These are phyloP conservation scores for Drosophila ezoana DNA, from an alignment of 2,888 invertebrate species.

Conservation along the genomic window DNA sequence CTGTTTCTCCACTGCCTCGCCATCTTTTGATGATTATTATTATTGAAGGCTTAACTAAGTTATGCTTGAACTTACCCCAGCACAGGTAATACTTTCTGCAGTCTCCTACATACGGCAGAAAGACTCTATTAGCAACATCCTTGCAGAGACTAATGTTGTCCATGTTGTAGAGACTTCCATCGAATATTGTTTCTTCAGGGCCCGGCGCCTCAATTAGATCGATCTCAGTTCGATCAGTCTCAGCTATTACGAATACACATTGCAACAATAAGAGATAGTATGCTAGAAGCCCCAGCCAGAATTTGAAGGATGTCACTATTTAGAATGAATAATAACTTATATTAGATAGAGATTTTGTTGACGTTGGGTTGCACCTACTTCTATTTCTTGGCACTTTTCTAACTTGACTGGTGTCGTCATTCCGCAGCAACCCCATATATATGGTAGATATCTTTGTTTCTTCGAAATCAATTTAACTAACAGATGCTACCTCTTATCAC, in stretches of 20 bases:
- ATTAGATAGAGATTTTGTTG: not conserved
- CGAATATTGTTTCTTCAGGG: not conserved
- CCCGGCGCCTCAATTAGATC: conserved; percentile 9
- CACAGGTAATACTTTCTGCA: conserved; percentile 76
- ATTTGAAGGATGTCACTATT: conserved; percentile 34
- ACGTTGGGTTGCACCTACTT: conserved; percentile 21
- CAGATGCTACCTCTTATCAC: conserved; percentile 26
- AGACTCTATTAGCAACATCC: conserved; percentile 63
- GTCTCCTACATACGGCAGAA: conserved; percentile 65
- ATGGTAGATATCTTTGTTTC: conserved; percentile 7
- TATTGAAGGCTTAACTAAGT: not conserved
- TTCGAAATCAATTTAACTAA: conserved; percentile 16
- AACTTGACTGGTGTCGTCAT: conserved; percentile 15
- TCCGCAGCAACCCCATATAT: conserved; percentile 22
- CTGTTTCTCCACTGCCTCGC: conserved; percentile 36
- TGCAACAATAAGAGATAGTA: conserved; percentile 10
- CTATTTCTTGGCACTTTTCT: conserved; percentile 7
- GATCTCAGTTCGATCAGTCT: not conserved
- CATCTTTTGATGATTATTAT: conserved; percentile 33
- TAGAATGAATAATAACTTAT: not conserved
- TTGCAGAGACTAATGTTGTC: conserved; percentile 62
- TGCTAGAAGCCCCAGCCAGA: not conserved
- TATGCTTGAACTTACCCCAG: conserved; percentile 38
- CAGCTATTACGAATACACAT: not conserved
- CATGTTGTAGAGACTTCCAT: conserved; percentile 16